phyloP scores from a whole-genome alignment of 2,113 vertebrate genomes.

The Pteropus alecto region DNA sequence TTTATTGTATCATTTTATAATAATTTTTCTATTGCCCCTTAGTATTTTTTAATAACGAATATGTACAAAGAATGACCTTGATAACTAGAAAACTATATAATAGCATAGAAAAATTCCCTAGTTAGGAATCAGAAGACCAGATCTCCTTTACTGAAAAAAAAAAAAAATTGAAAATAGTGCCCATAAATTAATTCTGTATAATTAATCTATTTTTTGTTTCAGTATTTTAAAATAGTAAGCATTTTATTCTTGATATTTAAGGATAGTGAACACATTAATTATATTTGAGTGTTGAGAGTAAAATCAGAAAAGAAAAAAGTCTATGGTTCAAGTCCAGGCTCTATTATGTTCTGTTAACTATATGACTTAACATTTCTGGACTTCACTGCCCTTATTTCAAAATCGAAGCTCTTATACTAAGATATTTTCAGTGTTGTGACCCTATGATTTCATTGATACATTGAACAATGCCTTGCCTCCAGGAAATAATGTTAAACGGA shows the following conservation, averaged over 20 bases:
- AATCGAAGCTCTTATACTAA: background rate
- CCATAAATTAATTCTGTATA: background rate
- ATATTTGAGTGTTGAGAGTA: background rate
- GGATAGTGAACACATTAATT: background rate
- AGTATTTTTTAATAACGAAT: background rate
- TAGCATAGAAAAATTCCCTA: background rate
- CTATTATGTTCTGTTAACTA: background rate
- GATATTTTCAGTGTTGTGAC: background rate
- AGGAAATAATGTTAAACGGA: background rate
- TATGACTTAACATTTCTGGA: background rate
- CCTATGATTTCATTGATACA: background rate
- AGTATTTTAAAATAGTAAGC: background rate
- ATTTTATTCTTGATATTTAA: background rate
- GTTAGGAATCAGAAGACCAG: background rate
- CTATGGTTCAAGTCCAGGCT: background rate
- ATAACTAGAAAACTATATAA: background rate
- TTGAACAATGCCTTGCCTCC: background rate
- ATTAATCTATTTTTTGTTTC: background rate
- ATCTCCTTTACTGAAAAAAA: background rate
- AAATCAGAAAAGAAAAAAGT: background rate
- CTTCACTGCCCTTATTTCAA: background rate
- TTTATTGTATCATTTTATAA: background rate
- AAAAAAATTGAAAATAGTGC: background rate
- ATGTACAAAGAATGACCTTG: background rate
- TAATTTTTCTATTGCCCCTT: background rate